A percentile compares a stretch with the other conserved stretches of the same genome.
Evolutionary conservation across 1,140 invertebrate species (phyloP).

Genomic region (Leptopilina boulardi): DNA sequence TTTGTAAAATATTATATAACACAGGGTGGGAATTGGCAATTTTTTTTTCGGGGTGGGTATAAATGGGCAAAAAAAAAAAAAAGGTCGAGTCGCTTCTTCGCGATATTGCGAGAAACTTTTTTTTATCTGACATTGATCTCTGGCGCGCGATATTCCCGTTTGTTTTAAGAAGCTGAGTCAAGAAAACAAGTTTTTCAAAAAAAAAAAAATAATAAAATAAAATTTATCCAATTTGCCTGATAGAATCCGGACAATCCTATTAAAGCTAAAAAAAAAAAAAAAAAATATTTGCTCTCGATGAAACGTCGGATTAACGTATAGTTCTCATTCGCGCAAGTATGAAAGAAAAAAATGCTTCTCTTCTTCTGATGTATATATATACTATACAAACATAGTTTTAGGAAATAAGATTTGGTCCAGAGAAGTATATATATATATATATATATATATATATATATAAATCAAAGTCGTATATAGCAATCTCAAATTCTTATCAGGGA

Average conservation of each 20-base stretch:
- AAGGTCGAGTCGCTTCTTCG: neutral
- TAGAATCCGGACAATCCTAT: slow-evolving; percentile 17
- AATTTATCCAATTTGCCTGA: slow-evolving; percentile 20
- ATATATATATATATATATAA: no score
- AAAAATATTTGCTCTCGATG: slow-evolving; percentile 20
- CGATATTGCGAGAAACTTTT: neutral
- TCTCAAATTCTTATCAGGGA: slow-evolving; percentile 24
- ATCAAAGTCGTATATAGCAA: neutral
- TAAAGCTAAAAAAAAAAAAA: slow-evolving; percentile 19
- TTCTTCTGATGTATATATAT: no score
- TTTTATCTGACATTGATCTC: slow-evolving; percentile 8
- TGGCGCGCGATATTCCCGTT: slow-evolving; percentile 10
- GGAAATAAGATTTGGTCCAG: slow-evolving; percentile 24
- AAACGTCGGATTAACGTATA: neutral
- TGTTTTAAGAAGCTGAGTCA: neutral
- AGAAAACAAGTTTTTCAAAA: slow-evolving; percentile 24
- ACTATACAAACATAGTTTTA: slow-evolving; percentile 31
- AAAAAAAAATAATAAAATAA: neutral
- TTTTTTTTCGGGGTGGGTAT: no score
- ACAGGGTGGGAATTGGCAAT: neutral
- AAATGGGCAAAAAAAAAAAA: neutral
- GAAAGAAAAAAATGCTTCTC: no score
- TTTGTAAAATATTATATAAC: neutral
- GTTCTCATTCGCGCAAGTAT: slow-evolving; percentile 7
- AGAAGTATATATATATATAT: neutral